Base-by-base conservation (phyloP, 2,888 invertebrate species). In the Cephus sareptanus region DNA sequence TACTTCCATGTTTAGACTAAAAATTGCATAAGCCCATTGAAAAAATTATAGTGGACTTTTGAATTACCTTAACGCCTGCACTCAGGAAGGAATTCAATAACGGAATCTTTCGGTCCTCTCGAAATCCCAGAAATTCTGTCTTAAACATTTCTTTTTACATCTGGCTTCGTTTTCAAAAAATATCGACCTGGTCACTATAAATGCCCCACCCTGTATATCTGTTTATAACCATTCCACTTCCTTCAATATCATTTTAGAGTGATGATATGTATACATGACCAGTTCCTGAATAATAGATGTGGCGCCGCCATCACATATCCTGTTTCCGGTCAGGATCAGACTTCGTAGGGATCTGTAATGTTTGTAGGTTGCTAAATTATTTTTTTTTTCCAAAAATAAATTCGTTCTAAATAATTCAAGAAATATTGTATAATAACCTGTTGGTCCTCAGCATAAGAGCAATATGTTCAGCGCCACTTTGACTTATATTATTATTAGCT, bases 401-500 rank as follows among this genome's bases (percentile, higher is more conserved):
- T 91, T 90, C 31, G 85, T 81, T 75, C 23, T 6, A 9, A 0
- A 56, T 23, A 56, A 1, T 56, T 56, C 9, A 23, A 56, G 23
- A 23, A 23, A 23, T 23, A 0, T 56, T 1, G 1, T 56, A 56
- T 56, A 23, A 56, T 56, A 23, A 84, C 86, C 87, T 85, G 75
- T 88, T 88, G 0, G 85, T 87, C 34, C 91, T 88, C 75, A 92
- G 85, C 82, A 90, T 87, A 30, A 83, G 79, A 1, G 88, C 90
- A 3, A 92, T 77, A 30, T 86, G 76, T 37, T 56, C 69, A 6
- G 86, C 87, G 3, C 92, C 92, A 23, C 81, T 81, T 74, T 91
- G 90, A 31, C 87, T 87, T 34, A 92, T 85, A 69, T 81, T 82
- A 83, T 92, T 92, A 77, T 90, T 89, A 0, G 91, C 87, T 71